Percentiles rank a stretch among this genome's conserved stretches.
Conservation (phyloP, 53 echinoderm and acorn worm genomes). For the Antedon mediterranea region DNA sequence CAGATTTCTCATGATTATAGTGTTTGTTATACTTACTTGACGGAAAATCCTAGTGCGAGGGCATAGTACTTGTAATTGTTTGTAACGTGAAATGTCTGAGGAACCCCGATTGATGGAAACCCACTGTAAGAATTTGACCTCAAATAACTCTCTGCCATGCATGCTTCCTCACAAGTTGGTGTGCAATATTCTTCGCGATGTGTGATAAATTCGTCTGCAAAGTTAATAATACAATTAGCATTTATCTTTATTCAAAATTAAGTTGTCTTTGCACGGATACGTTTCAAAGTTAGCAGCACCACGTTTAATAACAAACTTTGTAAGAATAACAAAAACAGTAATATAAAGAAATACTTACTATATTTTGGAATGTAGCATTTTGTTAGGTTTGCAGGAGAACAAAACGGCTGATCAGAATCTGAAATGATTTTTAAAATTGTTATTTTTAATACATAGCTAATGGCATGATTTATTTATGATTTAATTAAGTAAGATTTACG, state of each 20-base stretch:
- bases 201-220: background rate
- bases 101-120: background rate
- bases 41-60: background rate
- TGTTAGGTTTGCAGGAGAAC: background rate
- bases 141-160: background rate
- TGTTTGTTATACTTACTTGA: background rate
- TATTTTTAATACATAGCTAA: too few relatives aligned
- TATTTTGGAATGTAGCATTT: background rate
- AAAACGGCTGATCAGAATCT: background rate
- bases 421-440: background rate
- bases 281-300: too few relatives aligned
- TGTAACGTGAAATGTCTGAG: background rate
- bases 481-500: too few relatives aligned
- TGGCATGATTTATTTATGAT: too few relatives aligned
- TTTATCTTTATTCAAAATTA: too few relatives aligned
- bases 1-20: too few relatives aligned
- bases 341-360: too few relatives aligned
- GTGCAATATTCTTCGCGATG: background rate
- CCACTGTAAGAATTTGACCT: background rate
- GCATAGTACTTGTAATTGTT: background rate
- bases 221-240: background rate
- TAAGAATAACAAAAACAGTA: too few relatives aligned
- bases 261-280: too few relatives aligned
- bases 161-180: background rate
- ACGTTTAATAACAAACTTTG: too few relatives aligned